phyloP scores from a whole-genome alignment of 2,797 vertebrate species.

The Pangasius krempfi region DNA sequence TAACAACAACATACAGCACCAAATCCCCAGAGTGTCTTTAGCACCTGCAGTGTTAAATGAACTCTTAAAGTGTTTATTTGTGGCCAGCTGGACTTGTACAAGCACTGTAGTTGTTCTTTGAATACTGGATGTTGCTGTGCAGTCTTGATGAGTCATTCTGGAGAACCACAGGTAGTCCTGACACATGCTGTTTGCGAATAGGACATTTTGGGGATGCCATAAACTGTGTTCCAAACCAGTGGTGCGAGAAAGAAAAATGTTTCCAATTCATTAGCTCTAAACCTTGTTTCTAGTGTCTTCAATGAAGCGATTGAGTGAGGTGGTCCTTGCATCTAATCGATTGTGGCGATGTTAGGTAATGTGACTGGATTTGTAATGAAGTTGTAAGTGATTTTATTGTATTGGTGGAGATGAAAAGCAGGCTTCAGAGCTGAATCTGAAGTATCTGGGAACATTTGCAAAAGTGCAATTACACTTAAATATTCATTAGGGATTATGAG shows the following conservation, averaged over 20 bases:
- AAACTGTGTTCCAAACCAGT: constrained; percentile 6
- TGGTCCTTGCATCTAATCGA: not conserved
- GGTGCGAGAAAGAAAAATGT: not conserved
- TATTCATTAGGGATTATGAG: not conserved
- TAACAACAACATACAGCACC: not conserved
- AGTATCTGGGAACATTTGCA: not conserved
- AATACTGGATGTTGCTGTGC: not conserved
- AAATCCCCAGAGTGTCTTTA: not conserved
- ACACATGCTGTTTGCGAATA: not conserved
- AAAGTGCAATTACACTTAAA: constrained; percentile 2
- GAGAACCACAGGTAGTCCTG: constrained; percentile 9
- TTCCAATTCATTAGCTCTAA: constrained; percentile 18
- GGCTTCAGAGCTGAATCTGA: not conserved
- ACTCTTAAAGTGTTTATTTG: not conserved
- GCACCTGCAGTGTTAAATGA: constrained; percentile 3
- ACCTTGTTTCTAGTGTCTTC: not conserved
- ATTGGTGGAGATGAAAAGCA: not conserved
- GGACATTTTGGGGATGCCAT: not conserved
- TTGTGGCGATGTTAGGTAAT: not conserved
- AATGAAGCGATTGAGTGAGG: not conserved
- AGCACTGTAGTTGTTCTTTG: not conserved
- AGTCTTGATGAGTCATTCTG: constrained; percentile 16
- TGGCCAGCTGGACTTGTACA: constrained; percentile 3
- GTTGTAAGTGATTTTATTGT: constrained; percentile 19
- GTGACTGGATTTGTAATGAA: constrained; percentile 18